Evolutionary conservation across 2,797 vertebrate genomes (phyloP), one percentile per base, ranked within the genome.

Genomic region (Schizothorax lantsangensis): DNA sequence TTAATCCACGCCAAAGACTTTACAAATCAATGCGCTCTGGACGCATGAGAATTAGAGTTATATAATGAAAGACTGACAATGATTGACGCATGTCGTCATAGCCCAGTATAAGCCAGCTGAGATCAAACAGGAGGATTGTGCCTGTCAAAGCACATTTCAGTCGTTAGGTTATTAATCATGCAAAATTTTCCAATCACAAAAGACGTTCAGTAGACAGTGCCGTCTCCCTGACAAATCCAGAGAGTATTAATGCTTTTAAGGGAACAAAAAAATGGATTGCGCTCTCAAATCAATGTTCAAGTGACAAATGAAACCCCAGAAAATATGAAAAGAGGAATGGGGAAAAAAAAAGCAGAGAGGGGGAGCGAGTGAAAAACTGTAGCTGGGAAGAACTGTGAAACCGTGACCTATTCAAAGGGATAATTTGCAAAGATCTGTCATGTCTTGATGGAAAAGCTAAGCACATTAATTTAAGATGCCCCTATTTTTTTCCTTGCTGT

Each of bases 371-470:
- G 88, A 82, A 88, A 88, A 92, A 90, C 73, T 87, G 87, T 74
- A 88, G 86, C 75, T 71, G 77, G 88, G 85, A 90, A 89, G 87
- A 91, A 90, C 87, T 89, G 88, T 88, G 88, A 91, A 91, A 91
- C 83, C 84, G 81, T 88, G 90, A 92, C 91, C 91, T 92, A 91
- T 91, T 92, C 91, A 91, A 86, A 89, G 84, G 90, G 86, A 91
- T 92, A 90, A 92, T 92, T 91, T 90, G 86, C 90, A 91, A 90
- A 91, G 89, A 92, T 92, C 89, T 90, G 91, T 89, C 92, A 90
- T 91, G 90, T 92, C 91, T 91, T 91, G 91, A 91, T 90, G 91
- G 90, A 91, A 92, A 89, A 80, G 89, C 90, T 92, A 91, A 93
- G 91, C 89, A 92, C 89, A 91, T 93, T 92, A 89, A 92, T 92